Conservation (phyloP, 2,888 invertebrate species). For the Spisula subtruncata region DNA sequence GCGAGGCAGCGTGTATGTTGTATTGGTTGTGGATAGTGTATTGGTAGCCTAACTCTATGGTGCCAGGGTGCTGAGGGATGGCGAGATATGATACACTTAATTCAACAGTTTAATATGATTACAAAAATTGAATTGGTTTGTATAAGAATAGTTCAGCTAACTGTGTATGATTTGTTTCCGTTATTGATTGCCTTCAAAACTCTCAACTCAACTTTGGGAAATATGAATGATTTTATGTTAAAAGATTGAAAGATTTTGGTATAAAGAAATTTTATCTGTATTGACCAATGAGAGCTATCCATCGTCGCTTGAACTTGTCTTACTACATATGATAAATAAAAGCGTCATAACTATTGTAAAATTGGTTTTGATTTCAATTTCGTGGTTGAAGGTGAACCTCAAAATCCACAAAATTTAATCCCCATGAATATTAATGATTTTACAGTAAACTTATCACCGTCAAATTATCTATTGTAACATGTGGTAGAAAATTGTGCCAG, state of each 20-base stretch:
- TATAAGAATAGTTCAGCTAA: not conserved
- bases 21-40: not conserved
- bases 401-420: too few relatives aligned
- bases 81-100: not conserved
- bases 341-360: too few relatives aligned
- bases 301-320: too few relatives aligned
- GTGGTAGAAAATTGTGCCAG: too few relatives aligned
- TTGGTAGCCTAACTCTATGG: not conserved
- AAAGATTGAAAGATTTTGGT: not conserved
- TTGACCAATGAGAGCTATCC: too few relatives aligned
- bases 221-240: not conserved
- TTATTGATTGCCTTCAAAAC: not conserved
- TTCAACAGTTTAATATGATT: conserved; percentile 21
- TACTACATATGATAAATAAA: too few relatives aligned
- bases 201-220: not conserved
- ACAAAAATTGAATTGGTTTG: conserved; percentile 2
- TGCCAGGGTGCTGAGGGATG: not conserved
- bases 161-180: not conserved
- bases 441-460: too few relatives aligned
- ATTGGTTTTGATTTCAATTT: too few relatives aligned
- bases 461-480: too few relatives aligned
- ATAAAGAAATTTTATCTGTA: not conserved
- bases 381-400: too few relatives aligned
- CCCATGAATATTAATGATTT: too few relatives aligned
- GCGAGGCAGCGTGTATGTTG: not conserved